These are phyloP conservation scores for Biston betularia DNA, from an alignment of 2,888 invertebrate species.

Conservation along the genomic window DNA sequence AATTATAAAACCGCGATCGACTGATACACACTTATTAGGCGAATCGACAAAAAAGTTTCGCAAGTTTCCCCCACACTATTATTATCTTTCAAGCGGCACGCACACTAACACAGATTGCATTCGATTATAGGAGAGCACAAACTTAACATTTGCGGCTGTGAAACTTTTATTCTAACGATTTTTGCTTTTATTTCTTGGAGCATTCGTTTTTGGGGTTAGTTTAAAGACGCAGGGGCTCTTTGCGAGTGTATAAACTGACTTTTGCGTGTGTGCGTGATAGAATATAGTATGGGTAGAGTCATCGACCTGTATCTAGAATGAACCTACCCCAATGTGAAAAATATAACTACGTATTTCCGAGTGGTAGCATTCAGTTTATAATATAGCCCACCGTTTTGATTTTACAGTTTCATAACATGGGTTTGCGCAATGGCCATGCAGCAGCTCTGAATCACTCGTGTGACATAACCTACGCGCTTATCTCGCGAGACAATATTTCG, in stretches of 20 bases:
- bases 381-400: conserved; percentile 50
- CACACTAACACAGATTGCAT: conserved; percentile 67
- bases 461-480: conserved; percentile 21
- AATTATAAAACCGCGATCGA: conserved; percentile 48
- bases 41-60: conserved; percentile 71
- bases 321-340: conserved; percentile 83
- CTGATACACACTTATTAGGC: conserved; percentile 55
- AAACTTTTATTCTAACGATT: conserved; percentile 38
- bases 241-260: conserved; percentile 51
- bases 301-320: conserved; percentile 73
- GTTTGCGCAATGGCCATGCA: conserved; percentile 24
- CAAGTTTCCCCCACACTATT: conserved; percentile 76
- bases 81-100: conserved; percentile 67
- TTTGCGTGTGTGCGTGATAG: conserved; percentile 51
- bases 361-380: conserved; percentile 51
- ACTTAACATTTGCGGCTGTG: conserved; percentile 47
- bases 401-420: conserved; percentile 42
- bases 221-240: conserved; percentile 23
- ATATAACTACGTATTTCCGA: conserved; percentile 52
- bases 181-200: conserved; percentile 44
- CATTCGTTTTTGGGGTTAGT: conserved; percentile 48
- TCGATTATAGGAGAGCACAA: conserved; percentile 65
- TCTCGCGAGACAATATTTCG: background rate
- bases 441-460: conserved; percentile 19
- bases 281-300: conserved; percentile 60